These are phyloP conservation scores for Spermophilus dauricus DNA, from an alignment of 2,113 vertebrate species.

Conservation along the genomic window DNA sequence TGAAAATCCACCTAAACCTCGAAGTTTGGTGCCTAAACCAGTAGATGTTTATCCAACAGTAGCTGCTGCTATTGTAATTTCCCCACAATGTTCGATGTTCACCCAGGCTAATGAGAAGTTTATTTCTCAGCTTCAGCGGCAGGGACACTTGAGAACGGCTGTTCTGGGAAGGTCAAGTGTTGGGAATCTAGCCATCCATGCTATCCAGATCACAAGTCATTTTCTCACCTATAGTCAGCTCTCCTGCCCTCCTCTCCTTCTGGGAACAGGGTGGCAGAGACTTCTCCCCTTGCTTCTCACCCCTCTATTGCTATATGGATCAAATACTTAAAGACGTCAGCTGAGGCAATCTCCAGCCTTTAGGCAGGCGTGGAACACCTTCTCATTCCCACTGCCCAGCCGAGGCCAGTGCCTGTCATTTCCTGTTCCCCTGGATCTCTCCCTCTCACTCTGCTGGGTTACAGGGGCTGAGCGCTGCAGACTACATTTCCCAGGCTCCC, in stretches of 20 bases:
- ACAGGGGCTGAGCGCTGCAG: not conserved
- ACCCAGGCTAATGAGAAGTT: not conserved
- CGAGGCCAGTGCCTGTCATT: not conserved
- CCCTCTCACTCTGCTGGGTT: not conserved
- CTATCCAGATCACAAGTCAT: not conserved
- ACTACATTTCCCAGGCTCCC: constrained; percentile 72
- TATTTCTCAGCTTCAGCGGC: not conserved
- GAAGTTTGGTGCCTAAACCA: not conserved
- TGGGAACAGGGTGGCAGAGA: not conserved
- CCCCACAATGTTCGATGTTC: accelerated
- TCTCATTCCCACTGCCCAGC: not conserved
- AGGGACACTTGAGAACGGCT: not conserved
- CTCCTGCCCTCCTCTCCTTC: not conserved
- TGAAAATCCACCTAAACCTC: not conserved
- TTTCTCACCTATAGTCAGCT: not conserved
- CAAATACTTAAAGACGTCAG: not conserved
- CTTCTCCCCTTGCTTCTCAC: not conserved
- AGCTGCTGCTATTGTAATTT: not conserved
- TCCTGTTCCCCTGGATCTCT: not conserved
- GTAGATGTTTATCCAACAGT: not conserved
- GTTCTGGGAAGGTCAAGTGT: not conserved
- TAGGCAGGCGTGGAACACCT: not conserved
- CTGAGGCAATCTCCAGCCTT: not conserved
- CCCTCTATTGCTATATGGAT: not conserved
- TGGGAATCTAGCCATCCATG: not conserved